A percentile compares a stretch with the other conserved stretches of the same genome.
phyloP scores from a whole-genome alignment of 2,113 vertebrate genomes.

The Xyliphius kryptos region DNA sequence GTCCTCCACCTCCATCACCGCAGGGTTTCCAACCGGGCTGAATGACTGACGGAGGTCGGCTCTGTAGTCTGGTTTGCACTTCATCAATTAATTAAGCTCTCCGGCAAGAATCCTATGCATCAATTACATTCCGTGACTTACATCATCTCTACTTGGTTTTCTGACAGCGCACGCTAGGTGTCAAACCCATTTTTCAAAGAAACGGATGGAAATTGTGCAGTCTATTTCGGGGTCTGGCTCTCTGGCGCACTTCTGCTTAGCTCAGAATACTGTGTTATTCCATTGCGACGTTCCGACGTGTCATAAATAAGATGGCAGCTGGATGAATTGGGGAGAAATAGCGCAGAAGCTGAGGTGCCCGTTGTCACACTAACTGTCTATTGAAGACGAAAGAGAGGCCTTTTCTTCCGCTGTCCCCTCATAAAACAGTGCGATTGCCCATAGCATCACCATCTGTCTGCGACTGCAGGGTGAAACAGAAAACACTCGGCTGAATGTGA shows the following conservation, averaged over 20 bases:
- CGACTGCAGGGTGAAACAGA: constrained; percentile 54
- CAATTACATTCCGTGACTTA: neutral
- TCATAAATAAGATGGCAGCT: constrained; percentile 38
- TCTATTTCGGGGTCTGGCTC: neutral
- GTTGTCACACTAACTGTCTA: constrained; percentile 48
- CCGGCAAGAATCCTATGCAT: neutral
- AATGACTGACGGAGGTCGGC: neutral
- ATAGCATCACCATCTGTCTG: constrained; percentile 64
- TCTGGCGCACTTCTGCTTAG: constrained; percentile 3
- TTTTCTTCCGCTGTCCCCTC: constrained; percentile 49
- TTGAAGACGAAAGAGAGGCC: constrained; percentile 47
- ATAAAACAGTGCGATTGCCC: constrained; percentile 64
- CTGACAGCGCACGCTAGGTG: neutral
- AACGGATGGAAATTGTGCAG: neutral
- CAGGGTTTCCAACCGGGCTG: neutral
- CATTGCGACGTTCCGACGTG: constrained; percentile 17
- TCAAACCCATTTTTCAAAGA: neutral
- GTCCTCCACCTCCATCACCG: neutral
- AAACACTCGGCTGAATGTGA: constrained; percentile 50
- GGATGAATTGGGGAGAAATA: constrained; percentile 39
- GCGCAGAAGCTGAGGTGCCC: constrained; percentile 37
- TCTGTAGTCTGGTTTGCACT: neutral
- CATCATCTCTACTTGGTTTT: neutral
- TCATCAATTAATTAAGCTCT: neutral
- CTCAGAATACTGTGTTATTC: constrained; percentile 21